Evolutionary conservation across 1,140 invertebrate species (phyloP).

Genomic region (Drosophila mayri): DNA sequence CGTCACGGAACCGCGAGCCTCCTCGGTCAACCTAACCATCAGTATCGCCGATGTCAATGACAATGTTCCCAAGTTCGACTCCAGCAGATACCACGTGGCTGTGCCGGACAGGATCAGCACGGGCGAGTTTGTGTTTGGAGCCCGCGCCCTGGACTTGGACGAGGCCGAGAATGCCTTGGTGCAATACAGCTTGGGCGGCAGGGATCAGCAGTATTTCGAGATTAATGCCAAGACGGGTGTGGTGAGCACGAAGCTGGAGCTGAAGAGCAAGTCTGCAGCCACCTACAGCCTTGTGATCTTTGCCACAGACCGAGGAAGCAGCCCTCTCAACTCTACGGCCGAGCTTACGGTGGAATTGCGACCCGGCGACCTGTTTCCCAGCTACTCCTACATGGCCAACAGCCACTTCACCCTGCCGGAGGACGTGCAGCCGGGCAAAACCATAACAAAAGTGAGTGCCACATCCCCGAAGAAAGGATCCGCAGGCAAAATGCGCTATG

Average conservation of each 20-base stretch:
- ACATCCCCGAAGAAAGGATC: slow-evolving; percentile 90
- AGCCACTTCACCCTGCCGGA: slow-evolving; percentile 92
- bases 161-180: slow-evolving; percentile 92
- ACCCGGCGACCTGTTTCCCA: slow-evolving; percentile 90
- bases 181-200: slow-evolving; percentile 91
- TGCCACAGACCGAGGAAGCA: slow-evolving; percentile 89
- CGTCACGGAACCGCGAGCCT: slow-evolving; percentile 91
- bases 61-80: slow-evolving; percentile 92
- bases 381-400: slow-evolving; percentile 88
- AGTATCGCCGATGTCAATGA: slow-evolving; percentile 94
- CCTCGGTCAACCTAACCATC: slow-evolving; percentile 93
- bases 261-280: slow-evolving; percentile 46
- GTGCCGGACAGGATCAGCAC: slow-evolving; percentile 91
- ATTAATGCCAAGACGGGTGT: slow-evolving; percentile 93
- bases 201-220: slow-evolving; percentile 90
- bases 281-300: slow-evolving; percentile 91
- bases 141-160: slow-evolving; percentile 92
- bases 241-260: slow-evolving; percentile 89
- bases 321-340: slow-evolving; percentile 87
- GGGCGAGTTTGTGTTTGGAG: slow-evolving; percentile 95
- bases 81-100: slow-evolving; percentile 90
- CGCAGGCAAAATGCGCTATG: slow-evolving; percentile 90
- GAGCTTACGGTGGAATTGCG: slow-evolving; percentile 90
- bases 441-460: slow-evolving; percentile 90
- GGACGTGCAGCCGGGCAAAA: slow-evolving; percentile 90